Evolutionary conservation across 92 coral and sea anemone genomes (phyloP).

Genomic region (Montipora capitata): DNA sequence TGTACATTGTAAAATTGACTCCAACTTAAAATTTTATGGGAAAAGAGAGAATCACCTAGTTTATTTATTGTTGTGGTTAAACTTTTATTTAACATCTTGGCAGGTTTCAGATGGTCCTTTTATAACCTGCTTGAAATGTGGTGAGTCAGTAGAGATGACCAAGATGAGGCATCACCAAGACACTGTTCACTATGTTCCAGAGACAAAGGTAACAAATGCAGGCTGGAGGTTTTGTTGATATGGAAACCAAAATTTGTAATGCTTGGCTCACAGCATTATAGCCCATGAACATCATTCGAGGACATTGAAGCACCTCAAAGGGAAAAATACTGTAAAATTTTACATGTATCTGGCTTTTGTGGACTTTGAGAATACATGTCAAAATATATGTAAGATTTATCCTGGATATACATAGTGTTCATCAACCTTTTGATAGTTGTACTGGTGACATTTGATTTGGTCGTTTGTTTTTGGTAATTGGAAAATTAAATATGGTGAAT

Average conservation of each 20-base stretch:
- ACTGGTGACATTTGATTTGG: too few species aligned
- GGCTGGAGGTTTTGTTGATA: neutral
- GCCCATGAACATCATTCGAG: neutral
- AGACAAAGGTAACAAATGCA: conserved; percentile 25
- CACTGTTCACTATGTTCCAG: conserved; percentile 4
- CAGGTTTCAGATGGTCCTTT: conserved; percentile 21
- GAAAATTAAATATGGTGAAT: too few species aligned
- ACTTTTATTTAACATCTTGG: neutral
- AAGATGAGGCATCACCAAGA: conserved; percentile 21
- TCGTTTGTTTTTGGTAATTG: too few species aligned
- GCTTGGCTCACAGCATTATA: neutral
- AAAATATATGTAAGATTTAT: too few species aligned
- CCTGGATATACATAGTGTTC: too few species aligned
- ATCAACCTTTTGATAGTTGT: too few species aligned
- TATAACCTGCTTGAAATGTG: conserved; percentile 20
- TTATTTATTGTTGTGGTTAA: neutral
- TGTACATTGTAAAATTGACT: neutral
- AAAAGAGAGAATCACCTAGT: neutral
- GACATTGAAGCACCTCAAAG: too few species aligned
- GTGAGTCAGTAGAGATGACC: conserved; percentile 12
- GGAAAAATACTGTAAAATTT: too few species aligned
- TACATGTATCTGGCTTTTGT: too few species aligned
- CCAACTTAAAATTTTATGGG: neutral
- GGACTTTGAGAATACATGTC: too few species aligned
- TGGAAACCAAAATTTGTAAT: neutral